A percentile compares a stretch with the other conserved stretches of the same genome.
These are phyloP conservation scores for Bugulina stolonifera DNA, from an alignment of 2,888 invertebrate genomes.

Conservation along the genomic window DNA sequence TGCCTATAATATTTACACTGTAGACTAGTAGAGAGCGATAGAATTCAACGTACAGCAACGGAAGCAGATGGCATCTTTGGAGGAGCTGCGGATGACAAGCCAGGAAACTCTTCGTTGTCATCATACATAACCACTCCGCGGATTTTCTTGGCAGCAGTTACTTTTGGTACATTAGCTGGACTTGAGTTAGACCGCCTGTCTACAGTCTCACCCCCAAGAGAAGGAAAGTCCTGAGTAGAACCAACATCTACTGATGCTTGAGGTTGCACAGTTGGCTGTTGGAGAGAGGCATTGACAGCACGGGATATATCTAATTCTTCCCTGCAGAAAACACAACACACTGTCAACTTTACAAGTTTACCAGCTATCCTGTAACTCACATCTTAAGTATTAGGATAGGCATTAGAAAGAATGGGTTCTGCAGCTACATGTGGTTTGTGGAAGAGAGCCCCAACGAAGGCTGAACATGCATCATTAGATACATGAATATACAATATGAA, in stretches of 20 bases:
- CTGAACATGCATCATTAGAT: no score
- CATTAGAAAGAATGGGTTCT: no score
- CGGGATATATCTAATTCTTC: constrained; percentile 36
- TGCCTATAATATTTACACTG: no score
- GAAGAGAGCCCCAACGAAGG: no score
- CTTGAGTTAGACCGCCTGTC: background rate
- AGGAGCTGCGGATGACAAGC: background rate
- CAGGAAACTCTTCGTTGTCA: constrained; percentile 23
- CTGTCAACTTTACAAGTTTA: no score
- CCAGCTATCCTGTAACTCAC: no score
- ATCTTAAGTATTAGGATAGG: no score
- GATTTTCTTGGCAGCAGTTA: background rate
- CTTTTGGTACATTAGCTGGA: background rate
- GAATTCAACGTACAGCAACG: background rate
- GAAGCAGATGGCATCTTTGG: background rate
- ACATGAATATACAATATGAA: no score
- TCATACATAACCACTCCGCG: background rate
- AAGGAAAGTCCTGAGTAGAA: constrained; percentile 34
- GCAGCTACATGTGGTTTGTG: no score
- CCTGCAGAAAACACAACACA: constrained; percentile 28
- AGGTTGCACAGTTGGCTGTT: background rate
- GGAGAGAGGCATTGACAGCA: constrained; percentile 38
- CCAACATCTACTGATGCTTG: background rate
- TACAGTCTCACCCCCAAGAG: constrained; percentile 30
- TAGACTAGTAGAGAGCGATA: no score